These are phyloP conservation scores for Crocuta crocuta DNA, from an alignment of 2,113 vertebrate genomes.

Conservation along the genomic window DNA sequence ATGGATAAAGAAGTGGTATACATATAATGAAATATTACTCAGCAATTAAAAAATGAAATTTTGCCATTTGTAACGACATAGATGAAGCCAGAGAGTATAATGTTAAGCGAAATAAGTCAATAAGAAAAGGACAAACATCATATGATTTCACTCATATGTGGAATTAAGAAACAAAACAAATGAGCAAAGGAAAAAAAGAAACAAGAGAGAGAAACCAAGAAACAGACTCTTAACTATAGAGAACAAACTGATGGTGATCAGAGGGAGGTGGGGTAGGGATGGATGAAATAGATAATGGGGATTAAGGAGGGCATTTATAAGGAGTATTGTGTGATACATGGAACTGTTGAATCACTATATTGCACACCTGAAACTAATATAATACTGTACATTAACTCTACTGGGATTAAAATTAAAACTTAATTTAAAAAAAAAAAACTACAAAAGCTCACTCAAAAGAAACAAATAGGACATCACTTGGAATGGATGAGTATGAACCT, in stretches of 20 bases:
- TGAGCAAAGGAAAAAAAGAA: neutral
- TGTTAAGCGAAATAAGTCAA: neutral
- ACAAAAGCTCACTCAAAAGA: neutral
- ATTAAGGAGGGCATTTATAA: neutral
- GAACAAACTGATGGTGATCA: neutral
- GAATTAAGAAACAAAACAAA: neutral
- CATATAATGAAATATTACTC: neutral
- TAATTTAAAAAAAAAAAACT: neutral
- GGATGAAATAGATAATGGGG: neutral
- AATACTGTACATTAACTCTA: neutral
- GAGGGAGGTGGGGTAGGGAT: neutral
- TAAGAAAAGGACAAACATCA: neutral
- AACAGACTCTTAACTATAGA: neutral
- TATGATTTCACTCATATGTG: neutral
- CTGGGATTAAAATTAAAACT: neutral
- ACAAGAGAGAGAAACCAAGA: neutral
- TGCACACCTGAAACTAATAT: neutral
- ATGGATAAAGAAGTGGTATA: neutral
- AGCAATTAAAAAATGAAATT: neutral
- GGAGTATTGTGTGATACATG: neutral
- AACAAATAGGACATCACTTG: neutral
- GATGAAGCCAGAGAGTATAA: neutral
- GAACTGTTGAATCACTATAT: neutral
- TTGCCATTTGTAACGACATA: neutral
- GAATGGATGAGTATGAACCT: neutral